Evolutionary conservation across 2,113 vertebrate species (phyloP).

Genomic region (Ptilorrhoa leucosticta): DNA sequence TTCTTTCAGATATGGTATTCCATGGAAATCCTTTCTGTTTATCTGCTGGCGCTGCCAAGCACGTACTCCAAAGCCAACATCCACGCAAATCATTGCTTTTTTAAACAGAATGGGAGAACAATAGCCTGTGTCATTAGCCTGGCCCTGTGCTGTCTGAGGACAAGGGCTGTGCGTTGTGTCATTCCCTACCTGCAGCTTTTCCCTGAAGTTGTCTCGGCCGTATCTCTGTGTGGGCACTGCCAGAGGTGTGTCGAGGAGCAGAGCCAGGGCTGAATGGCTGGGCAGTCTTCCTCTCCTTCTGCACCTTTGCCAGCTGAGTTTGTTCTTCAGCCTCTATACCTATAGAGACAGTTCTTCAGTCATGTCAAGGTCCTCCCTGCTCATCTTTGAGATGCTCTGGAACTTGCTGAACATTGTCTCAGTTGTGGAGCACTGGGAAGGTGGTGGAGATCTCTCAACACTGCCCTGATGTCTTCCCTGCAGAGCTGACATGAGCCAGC

Average conservation of each 20-base stretch:
- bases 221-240: background rate
- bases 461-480: background rate
- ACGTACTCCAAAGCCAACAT: background rate
- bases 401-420: background rate
- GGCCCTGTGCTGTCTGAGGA: background rate
- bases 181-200: background rate
- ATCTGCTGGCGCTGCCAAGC: background rate
- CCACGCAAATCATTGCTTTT: background rate
- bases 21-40: constrained; percentile 13
- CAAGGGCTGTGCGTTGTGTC: background rate
- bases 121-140: background rate
- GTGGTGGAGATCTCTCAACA: background rate
- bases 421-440: background rate
- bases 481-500: background rate
- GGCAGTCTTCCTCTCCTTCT: background rate
- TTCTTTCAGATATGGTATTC: background rate
- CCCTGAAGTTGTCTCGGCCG: background rate
- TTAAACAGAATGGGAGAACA: background rate
- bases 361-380: background rate
- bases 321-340: background rate
- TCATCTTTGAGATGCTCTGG: background rate
- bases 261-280: background rate
- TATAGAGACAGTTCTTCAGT: background rate
- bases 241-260: background rate
- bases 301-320: background rate